Percentiles rank a stretch among this genome's conserved stretches.
Evolutionary conservation across 2,888 invertebrate species (phyloP).

Genomic region (Euspilapteryx auroguttella): DNA sequence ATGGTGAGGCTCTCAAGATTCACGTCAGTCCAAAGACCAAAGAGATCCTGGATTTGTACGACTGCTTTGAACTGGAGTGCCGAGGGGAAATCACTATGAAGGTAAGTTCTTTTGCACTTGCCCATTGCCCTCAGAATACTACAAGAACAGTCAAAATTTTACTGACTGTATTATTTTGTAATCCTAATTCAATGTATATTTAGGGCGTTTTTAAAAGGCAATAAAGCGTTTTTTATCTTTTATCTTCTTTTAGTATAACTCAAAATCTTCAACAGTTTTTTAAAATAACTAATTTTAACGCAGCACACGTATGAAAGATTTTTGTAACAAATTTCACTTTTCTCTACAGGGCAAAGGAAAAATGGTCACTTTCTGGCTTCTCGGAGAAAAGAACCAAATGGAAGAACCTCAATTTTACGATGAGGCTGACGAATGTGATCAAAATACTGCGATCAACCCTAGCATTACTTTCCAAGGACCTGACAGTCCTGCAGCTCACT

Average conservation of each 20-base stretch:
- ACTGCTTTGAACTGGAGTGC: slow-evolving; percentile 79
- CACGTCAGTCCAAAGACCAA: slow-evolving; percentile 92
- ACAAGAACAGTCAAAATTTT: too few relatives aligned
- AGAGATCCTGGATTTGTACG: slow-evolving; percentile 80
- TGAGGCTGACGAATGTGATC: slow-evolving; percentile 15
- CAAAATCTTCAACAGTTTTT: too few relatives aligned
- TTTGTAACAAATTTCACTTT: too few relatives aligned
- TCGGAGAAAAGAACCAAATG: slow-evolving; percentile 64
- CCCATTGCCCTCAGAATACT: too few relatives aligned
- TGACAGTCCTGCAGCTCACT: slow-evolving; percentile 46
- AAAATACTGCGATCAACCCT: slow-evolving; percentile 20
- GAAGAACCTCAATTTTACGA: slow-evolving; percentile 13
- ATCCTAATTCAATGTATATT: too few relatives aligned
- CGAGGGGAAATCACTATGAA: slow-evolving; percentile 92
- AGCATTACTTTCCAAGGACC: slow-evolving; percentile 53
- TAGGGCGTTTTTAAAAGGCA: too few relatives aligned
- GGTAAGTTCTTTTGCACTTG: slow-evolving; percentile 59
- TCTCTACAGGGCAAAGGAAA: slow-evolving; percentile 79
- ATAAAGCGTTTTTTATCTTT: too few relatives aligned
- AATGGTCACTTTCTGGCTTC: slow-evolving; percentile 87
- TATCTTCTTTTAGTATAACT: too few relatives aligned
- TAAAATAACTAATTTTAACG: too few relatives aligned
- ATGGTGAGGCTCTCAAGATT: slow-evolving; percentile 86
- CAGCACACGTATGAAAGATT: too few relatives aligned
- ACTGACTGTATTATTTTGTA: too few relatives aligned